Conservation (phyloP, 1,140 invertebrate species). For the Paraescarpia echinospica region DNA sequence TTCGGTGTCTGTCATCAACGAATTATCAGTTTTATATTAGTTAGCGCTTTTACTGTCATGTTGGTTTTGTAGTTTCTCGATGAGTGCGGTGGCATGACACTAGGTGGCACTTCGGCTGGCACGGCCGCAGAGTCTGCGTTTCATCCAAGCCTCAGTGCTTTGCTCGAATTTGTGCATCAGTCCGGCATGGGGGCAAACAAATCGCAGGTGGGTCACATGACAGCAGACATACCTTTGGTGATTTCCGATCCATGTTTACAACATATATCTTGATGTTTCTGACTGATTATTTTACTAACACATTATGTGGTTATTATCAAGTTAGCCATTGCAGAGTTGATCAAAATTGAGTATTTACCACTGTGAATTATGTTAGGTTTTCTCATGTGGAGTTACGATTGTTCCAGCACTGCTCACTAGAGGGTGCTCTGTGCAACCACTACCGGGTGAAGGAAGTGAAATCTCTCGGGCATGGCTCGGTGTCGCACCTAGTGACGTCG, state of each 20-base stretch:
- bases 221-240: too few species aligned
- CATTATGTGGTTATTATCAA: too few species aligned
- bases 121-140: slow-evolving; percentile 29
- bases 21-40: not conserved
- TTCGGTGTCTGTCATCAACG: too few species aligned
- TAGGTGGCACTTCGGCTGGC: slow-evolving; percentile 29
- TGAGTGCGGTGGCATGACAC: slow-evolving; percentile 44
- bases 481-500: slow-evolving; percentile 27
- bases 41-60: not conserved
- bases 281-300: too few species aligned
- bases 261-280: too few species aligned
- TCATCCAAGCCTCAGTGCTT: slow-evolving; percentile 37
- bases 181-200: slow-evolving; percentile 39
- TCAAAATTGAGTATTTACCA: too few species aligned
- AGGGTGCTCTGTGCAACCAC: slow-evolving; percentile 47
- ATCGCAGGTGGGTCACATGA: slow-evolving; percentile 27
- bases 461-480: slow-evolving; percentile 47
- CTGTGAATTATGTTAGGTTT: slow-evolving; percentile 4
- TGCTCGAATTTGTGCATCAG: slow-evolving; percentile 48
- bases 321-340: too few species aligned
- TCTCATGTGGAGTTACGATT: not conserved
- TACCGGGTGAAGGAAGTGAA: slow-evolving; percentile 44
- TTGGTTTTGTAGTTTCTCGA: slow-evolving; percentile 42
- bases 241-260: too few species aligned
- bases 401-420: slow-evolving; percentile 38